A percentile compares a stretch with the other conserved stretches of the same genome.
Conservation (phyloP, 1,140 invertebrate species). For the Drosophila rhopaloa region DNA sequence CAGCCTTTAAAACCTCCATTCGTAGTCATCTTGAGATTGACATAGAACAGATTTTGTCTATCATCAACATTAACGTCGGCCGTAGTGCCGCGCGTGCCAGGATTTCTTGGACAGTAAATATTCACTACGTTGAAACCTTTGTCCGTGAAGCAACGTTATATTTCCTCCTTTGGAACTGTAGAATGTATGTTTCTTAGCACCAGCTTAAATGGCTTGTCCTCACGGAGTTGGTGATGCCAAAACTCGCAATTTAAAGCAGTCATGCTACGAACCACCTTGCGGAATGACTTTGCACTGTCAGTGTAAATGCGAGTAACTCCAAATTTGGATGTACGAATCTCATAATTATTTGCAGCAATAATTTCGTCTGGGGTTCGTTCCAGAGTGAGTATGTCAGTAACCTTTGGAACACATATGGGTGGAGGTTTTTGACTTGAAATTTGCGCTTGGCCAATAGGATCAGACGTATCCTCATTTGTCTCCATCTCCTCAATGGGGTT, state of each 20-base stretch:
- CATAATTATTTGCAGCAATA: neutral
- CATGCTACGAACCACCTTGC: conserved; percentile 8
- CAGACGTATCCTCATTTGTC: conserved; percentile 6
- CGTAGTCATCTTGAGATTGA: conserved; percentile 11
- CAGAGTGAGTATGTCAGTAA: conserved; percentile 1
- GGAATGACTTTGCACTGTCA: conserved; percentile 1
- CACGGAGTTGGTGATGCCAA: too few species aligned
- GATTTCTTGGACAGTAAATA: conserved; percentile 28
- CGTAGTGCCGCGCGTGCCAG: conserved; percentile 4
- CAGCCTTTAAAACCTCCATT: conserved; percentile 14
- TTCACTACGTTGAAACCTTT: conserved; percentile 21
- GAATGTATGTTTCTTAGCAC: conserved; percentile 2
- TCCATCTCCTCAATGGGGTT: neutral
- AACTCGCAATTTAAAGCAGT: too few species aligned
- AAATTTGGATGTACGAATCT: neutral
- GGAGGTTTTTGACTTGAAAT: conserved; percentile 3
- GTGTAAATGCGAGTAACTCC: neutral
- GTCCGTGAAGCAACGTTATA: conserved; percentile 16
- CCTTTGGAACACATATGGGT: conserved; percentile 7
- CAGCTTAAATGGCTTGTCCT: too few species aligned
- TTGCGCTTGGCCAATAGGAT: conserved; percentile 3
- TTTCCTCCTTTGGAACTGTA: conserved; percentile 22
- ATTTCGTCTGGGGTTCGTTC: conserved; percentile 1
- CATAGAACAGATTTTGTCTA: conserved; percentile 13
- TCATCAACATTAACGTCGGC: neutral